Conservation (phyloP, 1,140 invertebrate species). For the Euura lappo region DNA sequence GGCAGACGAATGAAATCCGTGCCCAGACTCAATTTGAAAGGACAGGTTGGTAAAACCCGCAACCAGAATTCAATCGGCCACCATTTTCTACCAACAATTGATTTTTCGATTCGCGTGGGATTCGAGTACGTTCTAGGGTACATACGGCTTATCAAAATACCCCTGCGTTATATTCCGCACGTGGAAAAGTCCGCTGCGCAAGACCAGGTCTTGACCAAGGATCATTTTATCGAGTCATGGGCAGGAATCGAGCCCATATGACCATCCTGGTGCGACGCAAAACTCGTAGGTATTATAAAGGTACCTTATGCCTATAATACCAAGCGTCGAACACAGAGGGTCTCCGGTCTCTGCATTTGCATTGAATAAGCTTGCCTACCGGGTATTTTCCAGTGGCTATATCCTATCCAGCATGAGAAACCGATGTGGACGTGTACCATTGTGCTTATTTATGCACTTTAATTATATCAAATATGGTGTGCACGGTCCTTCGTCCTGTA, state of each 20-base stretch:
- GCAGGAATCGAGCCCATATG: no score
- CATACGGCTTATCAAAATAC: no score
- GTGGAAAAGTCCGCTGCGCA: no score
- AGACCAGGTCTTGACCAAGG: no score
- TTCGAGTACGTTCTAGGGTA: background rate
- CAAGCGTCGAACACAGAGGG: background rate
- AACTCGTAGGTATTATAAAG: no score
- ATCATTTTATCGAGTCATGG: no score
- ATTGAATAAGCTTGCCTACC: background rate
- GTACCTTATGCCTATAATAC: no score
- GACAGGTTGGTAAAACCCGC: background rate
- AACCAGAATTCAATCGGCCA: background rate
- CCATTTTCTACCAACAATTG: background rate
- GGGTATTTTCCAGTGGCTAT: background rate
- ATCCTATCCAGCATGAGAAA: background rate
- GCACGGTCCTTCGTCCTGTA: background rate
- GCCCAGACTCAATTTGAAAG: background rate
- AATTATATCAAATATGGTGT: conserved; percentile 7
- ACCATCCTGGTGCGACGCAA: no score
- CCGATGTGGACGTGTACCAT: background rate
- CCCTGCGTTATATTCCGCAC: no score
- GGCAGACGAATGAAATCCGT: background rate
- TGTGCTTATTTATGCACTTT: background rate
- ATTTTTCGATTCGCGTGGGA: background rate
- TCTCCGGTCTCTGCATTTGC: background rate